Percentiles rank a stretch among this genome's conserved stretches.
phyloP scores from a whole-genome alignment of 2,113 vertebrate genomes.

The Myotis brandtii region DNA sequence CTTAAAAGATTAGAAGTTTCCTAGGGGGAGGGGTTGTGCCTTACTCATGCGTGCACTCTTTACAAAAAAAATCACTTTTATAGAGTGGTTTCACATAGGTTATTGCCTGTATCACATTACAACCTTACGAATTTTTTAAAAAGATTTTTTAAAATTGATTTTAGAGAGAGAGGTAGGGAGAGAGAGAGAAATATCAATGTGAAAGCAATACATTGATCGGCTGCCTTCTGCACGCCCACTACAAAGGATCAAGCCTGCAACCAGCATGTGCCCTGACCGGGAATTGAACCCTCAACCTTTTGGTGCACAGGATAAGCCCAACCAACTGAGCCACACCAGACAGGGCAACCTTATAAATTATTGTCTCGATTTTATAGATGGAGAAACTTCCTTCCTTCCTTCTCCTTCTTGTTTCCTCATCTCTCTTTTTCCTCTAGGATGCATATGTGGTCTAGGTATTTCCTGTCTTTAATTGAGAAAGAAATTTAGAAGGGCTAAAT shows the following conservation, averaged over 20 bases:
- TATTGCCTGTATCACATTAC: conserved; percentile 26
- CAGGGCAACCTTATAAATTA: not conserved
- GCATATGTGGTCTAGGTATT: not conserved
- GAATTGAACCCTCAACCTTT: not conserved
- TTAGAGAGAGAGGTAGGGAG: not conserved
- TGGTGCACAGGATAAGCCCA: not conserved
- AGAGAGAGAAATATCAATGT: not conserved
- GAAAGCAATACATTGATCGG: not conserved
- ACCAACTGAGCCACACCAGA: not conserved
- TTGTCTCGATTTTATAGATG: not conserved
- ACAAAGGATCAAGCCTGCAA: not conserved
- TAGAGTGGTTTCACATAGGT: not conserved
- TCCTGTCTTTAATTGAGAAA: not conserved
- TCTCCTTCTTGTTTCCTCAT: not conserved
- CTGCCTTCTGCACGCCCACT: not conserved
- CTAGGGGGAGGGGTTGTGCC: not conserved
- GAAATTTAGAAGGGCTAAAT: conserved; percentile 12
- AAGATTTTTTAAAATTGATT: not conserved
- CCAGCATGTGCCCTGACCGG: not conserved
- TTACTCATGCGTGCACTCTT: not conserved
- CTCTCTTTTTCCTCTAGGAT: not conserved
- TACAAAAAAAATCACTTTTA: not conserved
- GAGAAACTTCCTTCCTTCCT: conserved; percentile 8
- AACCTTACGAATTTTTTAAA: not conserved
- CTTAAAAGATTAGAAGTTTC: not conserved